A percentile compares a stretch with the other conserved stretches of the same genome.
These are phyloP conservation scores for Yponomeuta evonymella DNA, from an alignment of 2,888 invertebrate genomes.

Conservation along the genomic window DNA sequence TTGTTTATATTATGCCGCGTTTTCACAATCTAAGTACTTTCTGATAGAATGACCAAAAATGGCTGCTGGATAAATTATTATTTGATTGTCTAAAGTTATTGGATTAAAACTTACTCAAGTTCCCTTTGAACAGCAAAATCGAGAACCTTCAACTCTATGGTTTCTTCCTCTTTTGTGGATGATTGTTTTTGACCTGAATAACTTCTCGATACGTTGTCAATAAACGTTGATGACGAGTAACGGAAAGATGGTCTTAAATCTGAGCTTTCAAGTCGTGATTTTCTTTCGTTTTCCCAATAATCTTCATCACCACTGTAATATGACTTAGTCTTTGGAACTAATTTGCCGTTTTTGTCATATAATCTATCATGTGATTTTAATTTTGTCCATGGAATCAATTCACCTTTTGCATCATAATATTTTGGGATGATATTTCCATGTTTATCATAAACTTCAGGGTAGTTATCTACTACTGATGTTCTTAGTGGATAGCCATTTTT, in stretches of 20 bases:
- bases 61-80: too few relatives aligned
- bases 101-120: not conserved
- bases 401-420: not conserved
- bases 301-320: not conserved
- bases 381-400: not conserved
- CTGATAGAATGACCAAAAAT: too few relatives aligned
- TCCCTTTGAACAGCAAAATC: not conserved
- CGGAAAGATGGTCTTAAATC: not conserved
- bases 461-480: too few relatives aligned
- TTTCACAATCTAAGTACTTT: too few relatives aligned
- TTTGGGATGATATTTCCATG: not conserved
- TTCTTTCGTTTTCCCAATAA: not conserved
- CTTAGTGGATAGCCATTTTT: too few relatives aligned
- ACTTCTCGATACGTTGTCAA: not conserved
- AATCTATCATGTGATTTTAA: too few relatives aligned
- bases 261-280: not conserved
- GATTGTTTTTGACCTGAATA: not conserved
- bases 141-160: not conserved
- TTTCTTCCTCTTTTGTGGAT: not conserved
- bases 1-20: too few relatives aligned
- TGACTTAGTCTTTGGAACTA: not conserved
- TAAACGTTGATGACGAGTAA: not conserved
- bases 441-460: too few relatives aligned
- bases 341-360: not conserved
- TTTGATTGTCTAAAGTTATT: not conserved